phyloP scores from a whole-genome alignment of 1,140 invertebrate species.

The Drosophila melanica region DNA sequence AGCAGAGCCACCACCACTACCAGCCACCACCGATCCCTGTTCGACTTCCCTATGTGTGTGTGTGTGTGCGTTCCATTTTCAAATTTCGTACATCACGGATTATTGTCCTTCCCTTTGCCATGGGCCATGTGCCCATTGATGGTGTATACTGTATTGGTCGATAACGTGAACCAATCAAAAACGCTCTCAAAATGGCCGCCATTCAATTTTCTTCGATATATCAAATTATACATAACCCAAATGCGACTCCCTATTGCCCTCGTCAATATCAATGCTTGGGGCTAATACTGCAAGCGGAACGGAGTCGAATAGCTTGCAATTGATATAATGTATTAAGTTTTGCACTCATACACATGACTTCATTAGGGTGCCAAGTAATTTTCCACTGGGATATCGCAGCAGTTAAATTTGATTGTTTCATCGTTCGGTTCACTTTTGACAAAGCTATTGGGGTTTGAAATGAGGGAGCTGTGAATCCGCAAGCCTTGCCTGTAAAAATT shows the following conservation, averaged over 20 bases:
- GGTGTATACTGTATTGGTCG: slow-evolving; percentile 82
- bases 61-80: slow-evolving; percentile 72
- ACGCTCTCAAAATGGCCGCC: slow-evolving; percentile 83
- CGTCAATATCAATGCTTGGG: background rate
- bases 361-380: background rate
- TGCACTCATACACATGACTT: background rate
- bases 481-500: no score
- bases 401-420: no score
- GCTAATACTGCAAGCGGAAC: slow-evolving; percentile 16
- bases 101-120: slow-evolving; percentile 79
- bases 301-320: slow-evolving; percentile 26
- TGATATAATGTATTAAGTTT: background rate
- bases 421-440: no score
- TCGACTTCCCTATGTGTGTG: slow-evolving; percentile 16
- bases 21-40: background rate
- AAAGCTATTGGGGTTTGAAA: no score
- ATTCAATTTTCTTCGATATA: slow-evolving; percentile 67
- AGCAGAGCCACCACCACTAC: slow-evolving; percentile 37
- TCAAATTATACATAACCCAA: slow-evolving; percentile 50
- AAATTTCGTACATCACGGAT: slow-evolving; percentile 83
- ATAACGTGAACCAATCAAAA: slow-evolving; percentile 84
- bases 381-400: no score
- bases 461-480: no score
- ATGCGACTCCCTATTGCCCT: slow-evolving; percentile 4
- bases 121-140: slow-evolving; percentile 49